Evolutionary conservation across 2,888 invertebrate species (phyloP).

Genomic region (Lysandra coridon): DNA sequence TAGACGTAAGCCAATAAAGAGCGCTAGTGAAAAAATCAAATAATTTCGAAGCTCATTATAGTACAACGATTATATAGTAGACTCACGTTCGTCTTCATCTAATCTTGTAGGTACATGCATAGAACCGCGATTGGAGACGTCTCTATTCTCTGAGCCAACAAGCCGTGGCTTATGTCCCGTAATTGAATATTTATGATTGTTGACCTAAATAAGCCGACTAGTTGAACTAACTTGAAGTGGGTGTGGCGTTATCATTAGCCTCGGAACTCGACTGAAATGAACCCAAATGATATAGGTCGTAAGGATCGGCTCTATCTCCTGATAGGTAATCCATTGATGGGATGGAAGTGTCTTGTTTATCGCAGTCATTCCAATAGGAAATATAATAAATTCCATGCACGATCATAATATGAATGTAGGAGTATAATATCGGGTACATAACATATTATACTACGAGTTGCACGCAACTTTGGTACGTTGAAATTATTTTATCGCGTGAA

Average conservation of each 20-base stretch:
- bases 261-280: neutral
- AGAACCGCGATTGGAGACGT: neutral
- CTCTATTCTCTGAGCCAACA: neutral
- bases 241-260: constrained; percentile 17
- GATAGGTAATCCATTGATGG: neutral
- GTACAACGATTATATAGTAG: neutral
- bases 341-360: neutral
- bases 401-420: neutral
- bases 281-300: constrained; percentile 2
- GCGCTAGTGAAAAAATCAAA: neutral
- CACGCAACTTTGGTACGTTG: too few species aligned
- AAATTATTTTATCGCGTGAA: neutral
- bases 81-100: neutral
- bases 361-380: neutral
- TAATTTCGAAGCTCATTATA: neutral
- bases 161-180: constrained; percentile 10
- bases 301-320: neutral
- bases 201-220: constrained; percentile 34
- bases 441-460: neutral
- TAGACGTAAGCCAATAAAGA: too few species aligned
- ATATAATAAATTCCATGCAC: neutral
- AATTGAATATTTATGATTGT: constrained; percentile 34
- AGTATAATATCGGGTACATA: neutral
- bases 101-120: neutral
- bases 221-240: constrained; percentile 32